These are phyloP conservation scores for Epinotia brunnichana DNA, from an alignment of 2,888 invertebrate species.

Conservation along the genomic window DNA sequence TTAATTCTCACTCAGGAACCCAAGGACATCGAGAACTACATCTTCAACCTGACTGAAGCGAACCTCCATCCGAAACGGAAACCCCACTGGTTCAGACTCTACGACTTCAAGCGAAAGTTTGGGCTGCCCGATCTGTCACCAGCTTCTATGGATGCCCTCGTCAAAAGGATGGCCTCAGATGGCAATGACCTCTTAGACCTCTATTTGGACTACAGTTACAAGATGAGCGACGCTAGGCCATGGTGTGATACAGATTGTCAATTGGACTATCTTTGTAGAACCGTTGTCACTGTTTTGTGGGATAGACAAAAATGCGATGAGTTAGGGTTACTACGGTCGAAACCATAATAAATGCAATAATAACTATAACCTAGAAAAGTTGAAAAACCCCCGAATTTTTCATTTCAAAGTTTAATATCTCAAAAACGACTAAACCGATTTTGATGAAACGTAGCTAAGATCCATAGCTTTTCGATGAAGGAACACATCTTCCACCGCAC, in stretches of 20 bases:
- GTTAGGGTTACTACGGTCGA: constrained; percentile 46
- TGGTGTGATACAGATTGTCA: constrained; percentile 77
- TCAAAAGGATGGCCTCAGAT: constrained; percentile 83
- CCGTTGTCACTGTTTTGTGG: constrained; percentile 82
- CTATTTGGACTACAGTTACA: constrained; percentile 82
- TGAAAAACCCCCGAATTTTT: no score
- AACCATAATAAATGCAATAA: not conserved
- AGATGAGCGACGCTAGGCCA: constrained; percentile 75
- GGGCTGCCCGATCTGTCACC: constrained; percentile 86
- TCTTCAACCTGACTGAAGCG: constrained; percentile 89
- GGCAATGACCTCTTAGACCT: constrained; percentile 74
- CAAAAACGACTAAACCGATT: no score
- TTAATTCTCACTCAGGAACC: constrained; percentile 81
- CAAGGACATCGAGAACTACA: constrained; percentile 87
- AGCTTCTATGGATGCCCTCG: constrained; percentile 84
- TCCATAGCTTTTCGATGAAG: no score
- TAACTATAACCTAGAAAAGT: no score
- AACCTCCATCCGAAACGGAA: constrained; percentile 82
- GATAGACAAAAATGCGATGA: constrained; percentile 72
- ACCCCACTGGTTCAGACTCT: constrained; percentile 90
- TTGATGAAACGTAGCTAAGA: no score
- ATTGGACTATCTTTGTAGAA: constrained; percentile 79
- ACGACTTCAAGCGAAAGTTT: constrained; percentile 88
- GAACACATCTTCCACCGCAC: no score
- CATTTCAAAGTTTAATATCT: no score